A percentile compares a stretch with the other conserved stretches of the same genome.
phyloP scores from a whole-genome alignment of 64 coral and sea anemone species.

The Hydrozoanthus tunicans region DNA sequence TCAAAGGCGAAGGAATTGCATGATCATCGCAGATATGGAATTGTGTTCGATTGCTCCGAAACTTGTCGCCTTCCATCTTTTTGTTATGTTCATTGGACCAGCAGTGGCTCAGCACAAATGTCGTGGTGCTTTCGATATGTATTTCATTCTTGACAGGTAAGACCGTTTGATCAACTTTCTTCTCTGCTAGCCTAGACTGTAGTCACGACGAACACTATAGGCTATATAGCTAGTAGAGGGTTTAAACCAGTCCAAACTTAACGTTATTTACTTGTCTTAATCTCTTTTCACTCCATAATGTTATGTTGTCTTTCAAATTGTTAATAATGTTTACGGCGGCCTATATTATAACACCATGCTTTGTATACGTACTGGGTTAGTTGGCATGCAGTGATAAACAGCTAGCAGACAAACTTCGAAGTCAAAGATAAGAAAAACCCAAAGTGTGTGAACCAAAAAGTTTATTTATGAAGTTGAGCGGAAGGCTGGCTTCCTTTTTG shows the following conservation, averaged over 20 bases:
- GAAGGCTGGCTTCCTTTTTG: too few species aligned
- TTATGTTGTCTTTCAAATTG: neutral
- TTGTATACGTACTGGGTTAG: too few species aligned
- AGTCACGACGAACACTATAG: too few species aligned
- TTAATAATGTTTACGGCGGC: neutral
- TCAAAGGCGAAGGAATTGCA: neutral
- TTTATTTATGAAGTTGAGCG: too few species aligned
- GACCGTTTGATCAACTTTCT: neutral
- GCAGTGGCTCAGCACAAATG: conserved; percentile 42
- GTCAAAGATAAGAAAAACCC: too few species aligned
- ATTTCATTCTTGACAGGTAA: conserved; percentile 55
- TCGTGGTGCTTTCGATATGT: conserved; percentile 51
- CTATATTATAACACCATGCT: too few species aligned
- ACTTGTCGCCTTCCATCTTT: neutral
- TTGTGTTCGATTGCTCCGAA: neutral
- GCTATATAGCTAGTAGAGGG: too few species aligned
- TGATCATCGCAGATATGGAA: neutral
- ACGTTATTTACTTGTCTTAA: neutral
- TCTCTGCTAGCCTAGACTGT: too few species aligned
- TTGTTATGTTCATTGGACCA: conserved; percentile 1
- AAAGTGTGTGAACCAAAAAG: too few species aligned
- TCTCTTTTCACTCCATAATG: neutral
- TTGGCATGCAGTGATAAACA: too few species aligned
- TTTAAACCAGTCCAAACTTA: neutral
- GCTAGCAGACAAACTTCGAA: too few species aligned